phyloP scores from a whole-genome alignment of 2,888 invertebrate genomes.

The Notodonta dromedarius region DNA sequence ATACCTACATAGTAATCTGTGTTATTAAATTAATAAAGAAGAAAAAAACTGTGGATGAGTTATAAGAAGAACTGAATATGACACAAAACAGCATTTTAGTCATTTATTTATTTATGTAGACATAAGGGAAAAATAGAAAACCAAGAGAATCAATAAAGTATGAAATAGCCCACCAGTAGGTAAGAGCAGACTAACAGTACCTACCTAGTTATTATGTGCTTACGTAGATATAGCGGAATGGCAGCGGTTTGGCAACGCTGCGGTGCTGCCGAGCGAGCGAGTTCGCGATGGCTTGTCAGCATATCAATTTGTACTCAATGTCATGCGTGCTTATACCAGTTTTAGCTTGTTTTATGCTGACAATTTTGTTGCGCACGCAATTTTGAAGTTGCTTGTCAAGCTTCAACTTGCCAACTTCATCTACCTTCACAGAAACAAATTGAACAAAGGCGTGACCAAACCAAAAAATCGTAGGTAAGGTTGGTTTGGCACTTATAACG shows the following conservation, averaged over 20 bases:
- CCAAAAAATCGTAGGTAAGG: not conserved
- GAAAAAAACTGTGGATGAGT: not conserved
- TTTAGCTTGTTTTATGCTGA: slow-evolving; percentile 12
- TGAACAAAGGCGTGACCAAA: slow-evolving; percentile 7
- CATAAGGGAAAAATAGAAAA: slow-evolving; percentile 7
- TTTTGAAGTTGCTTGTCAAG: slow-evolving; percentile 9
- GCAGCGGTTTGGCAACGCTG: slow-evolving; percentile 43
- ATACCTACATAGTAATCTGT: too few relatives aligned
- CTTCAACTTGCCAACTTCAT: slow-evolving; percentile 10
- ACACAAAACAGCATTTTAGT: not conserved
- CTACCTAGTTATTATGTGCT: not conserved
- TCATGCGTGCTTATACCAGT: slow-evolving; percentile 26
- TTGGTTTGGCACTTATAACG: not conserved
- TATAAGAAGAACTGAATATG: too few relatives aligned
- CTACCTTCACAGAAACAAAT: not conserved
- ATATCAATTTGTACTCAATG: slow-evolving; percentile 35
- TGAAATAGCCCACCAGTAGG: slow-evolving; percentile 18
- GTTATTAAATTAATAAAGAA: not conserved
- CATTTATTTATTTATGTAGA: not conserved
- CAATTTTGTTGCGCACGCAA: slow-evolving; percentile 12
- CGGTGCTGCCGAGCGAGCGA: slow-evolving; percentile 25
- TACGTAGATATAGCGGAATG: slow-evolving; percentile 20
- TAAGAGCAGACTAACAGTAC: slow-evolving; percentile 2
- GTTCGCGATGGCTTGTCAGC: slow-evolving; percentile 30
- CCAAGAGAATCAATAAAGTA: slow-evolving; percentile 18